phyloP scores from a whole-genome alignment of 2,888 invertebrate genomes.

The Stomorhina lunata region DNA sequence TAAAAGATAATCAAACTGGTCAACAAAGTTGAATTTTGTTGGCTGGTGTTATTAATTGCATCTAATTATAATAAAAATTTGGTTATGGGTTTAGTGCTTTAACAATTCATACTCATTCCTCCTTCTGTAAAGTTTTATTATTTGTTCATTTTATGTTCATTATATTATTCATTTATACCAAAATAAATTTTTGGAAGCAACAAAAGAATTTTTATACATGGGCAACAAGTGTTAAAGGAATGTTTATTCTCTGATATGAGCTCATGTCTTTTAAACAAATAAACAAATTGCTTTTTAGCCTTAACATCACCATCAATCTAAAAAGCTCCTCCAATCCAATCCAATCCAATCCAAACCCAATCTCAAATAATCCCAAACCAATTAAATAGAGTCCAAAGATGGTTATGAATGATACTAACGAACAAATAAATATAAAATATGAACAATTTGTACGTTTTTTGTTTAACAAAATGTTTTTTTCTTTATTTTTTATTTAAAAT shows the following conservation, averaged over 20 bases:
- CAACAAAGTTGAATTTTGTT: neutral
- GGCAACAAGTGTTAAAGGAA: conserved; percentile 55
- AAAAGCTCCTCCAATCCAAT: neutral
- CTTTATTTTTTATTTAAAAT: neutral
- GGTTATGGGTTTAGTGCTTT: conserved; percentile 19
- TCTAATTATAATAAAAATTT: conserved; percentile 44
- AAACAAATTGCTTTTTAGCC: neutral
- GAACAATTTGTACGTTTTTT: conserved; percentile 48
- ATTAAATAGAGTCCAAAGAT: conserved; percentile 42
- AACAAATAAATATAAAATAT: too few species aligned
- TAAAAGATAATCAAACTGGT: too few species aligned
- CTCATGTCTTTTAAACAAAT: conserved; percentile 42
- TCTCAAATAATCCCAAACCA: conserved; percentile 10
- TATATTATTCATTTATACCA: neutral
- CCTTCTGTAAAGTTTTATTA: conserved; percentile 12
- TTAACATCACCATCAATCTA: neutral
- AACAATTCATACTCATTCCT: too few species aligned
- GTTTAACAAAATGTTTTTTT: conserved; percentile 42
- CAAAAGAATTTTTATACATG: conserved; percentile 12
- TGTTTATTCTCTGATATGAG: conserved; percentile 50
- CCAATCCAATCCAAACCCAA: neutral
- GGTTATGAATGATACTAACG: neutral
- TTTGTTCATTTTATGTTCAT: neutral
- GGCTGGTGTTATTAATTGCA: conserved; percentile 24
- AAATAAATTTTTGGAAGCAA: neutral